Base-by-base conservation (phyloP, 2,113 vertebrate species). In the Prietella phreatophila region DNA sequence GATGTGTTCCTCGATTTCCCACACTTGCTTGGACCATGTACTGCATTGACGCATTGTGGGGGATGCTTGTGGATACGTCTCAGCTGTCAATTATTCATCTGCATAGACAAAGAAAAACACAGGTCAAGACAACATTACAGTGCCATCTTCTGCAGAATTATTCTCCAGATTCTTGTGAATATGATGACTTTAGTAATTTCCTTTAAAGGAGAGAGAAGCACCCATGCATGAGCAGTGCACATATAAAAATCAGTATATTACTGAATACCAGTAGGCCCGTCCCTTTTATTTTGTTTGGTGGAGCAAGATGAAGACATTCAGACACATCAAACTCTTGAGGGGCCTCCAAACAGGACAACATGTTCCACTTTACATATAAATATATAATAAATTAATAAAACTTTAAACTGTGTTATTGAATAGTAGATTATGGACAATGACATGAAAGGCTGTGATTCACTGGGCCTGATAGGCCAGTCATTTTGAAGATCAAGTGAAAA, bases 51-150 rank as follows among this genome's bases (percentile, higher is more conserved):
- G 82, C 58, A 82, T 67, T 84, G 81, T 90, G 63, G 65, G 87
- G 17, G 47, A 42, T 82, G 36, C 33, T 82, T 81, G 60, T 85
- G 83, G 80, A 84, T 78, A 50, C 20, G 33, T 53, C 83, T 75
- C 85, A 67, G 76, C 87, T 88, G 83, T 89, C 75, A 88, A 82
- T 56, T 69, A 86, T 79, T 87, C 78, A 85, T 87, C 65, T 85
- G 58, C 67, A 85, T 82, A 82, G 65, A 69, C 25, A 87, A 84
- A 61, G 81, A 83, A 65, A 75, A 75, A 55, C 76, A 79, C 69
- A 47, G 53, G 33, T 85, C 67, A 79, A 85, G 86, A 86, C 83
- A 63, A 82, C 19, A 80, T 39, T 53, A 69, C 30, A 8, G 55
- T 60, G 61, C 73, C 42, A 87, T 82, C 19, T 60, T 60, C 56